phyloP scores from a whole-genome alignment of 2,797 vertebrate species.

The Syngnathus rostellatus region DNA sequence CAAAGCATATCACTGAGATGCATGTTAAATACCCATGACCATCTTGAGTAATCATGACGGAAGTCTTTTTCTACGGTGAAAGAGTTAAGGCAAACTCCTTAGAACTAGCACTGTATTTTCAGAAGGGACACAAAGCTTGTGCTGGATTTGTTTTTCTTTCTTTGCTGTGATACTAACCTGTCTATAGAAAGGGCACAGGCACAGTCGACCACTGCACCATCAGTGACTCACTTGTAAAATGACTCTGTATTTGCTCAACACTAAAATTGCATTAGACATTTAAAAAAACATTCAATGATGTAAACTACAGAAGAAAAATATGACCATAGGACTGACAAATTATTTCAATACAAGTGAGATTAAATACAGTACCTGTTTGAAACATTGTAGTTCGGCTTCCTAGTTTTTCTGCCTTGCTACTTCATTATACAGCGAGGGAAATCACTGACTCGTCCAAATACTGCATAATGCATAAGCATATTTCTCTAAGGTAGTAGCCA shows the following conservation, averaged over 20 bases:
- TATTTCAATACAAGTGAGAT: constrained; percentile 24
- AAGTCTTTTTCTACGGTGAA: constrained; percentile 37
- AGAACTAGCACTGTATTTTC: constrained; percentile 35
- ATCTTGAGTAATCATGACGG: too few relatives aligned
- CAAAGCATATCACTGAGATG: too few relatives aligned
- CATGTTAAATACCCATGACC: too few relatives aligned
- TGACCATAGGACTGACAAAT: constrained; percentile 32
- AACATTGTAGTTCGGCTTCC: constrained; percentile 19
- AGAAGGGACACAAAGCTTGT: constrained; percentile 27
- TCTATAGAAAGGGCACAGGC: constrained; percentile 29
- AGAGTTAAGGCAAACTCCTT: constrained; percentile 24
- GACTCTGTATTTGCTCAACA: constrained; percentile 33
- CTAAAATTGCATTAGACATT: constrained; percentile 14
- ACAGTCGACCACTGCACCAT: constrained; percentile 7
- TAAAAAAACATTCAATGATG: constrained; percentile 14
- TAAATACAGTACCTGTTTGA: constrained; percentile 12
- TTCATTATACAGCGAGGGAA: constrained; percentile 26
- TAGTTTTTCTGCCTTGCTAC: constrained; percentile 10
- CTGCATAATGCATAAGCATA: constrained; percentile 34
- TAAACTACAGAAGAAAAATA: constrained; percentile 29
- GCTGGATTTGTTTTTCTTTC: constrained; percentile 36
- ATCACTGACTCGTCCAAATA: constrained; percentile 22
- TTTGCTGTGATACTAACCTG: constrained; percentile 34
- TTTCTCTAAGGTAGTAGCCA: constrained; percentile 12
- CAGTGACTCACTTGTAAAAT: constrained; percentile 29